Conservation (phyloP, 2,888 invertebrate genomes). For the Latrodectus hesperus region DNA sequence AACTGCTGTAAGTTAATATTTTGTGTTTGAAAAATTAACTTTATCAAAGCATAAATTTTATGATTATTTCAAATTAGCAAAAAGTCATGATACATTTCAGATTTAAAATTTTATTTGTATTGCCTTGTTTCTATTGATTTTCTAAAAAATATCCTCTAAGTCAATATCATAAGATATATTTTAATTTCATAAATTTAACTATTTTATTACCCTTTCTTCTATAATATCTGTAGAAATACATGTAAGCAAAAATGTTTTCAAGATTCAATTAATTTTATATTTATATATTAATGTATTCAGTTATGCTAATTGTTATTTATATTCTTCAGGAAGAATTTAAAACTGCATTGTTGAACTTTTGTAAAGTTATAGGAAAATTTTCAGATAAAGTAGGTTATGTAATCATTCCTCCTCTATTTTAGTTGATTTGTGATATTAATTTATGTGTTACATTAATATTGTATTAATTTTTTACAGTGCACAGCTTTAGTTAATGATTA, state of each 20-base stretch:
- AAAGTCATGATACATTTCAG: too few species aligned
- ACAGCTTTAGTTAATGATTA: slow-evolving; percentile 85
- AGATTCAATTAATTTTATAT: too few species aligned
- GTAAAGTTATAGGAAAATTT: slow-evolving; percentile 57
- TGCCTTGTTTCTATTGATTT: too few species aligned
- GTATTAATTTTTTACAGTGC: slow-evolving; percentile 77
- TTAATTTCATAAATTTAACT: too few species aligned
- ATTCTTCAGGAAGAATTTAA: slow-evolving; percentile 69
- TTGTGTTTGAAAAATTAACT: too few species aligned
- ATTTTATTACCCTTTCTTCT: background rate
- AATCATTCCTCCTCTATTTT: background rate
- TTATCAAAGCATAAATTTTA: too few species aligned
- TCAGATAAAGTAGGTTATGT: slow-evolving; percentile 47
- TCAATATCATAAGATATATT: too few species aligned
- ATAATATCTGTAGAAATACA: background rate
- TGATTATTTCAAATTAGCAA: too few species aligned
- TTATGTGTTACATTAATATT: background rate
- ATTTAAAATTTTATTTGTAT: too few species aligned
- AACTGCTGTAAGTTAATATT: slow-evolving; percentile 77
- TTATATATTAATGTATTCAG: too few species aligned
- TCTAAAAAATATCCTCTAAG: too few species aligned
- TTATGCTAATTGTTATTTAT: background rate
- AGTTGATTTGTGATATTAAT: background rate
- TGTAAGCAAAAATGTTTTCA: too few species aligned
- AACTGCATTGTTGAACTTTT: slow-evolving; percentile 68